A percentile compares a stretch with the other conserved stretches of the same genome.
Conservation (phyloP, 1,140 invertebrate genomes). For the Hycleus phaleratus region DNA sequence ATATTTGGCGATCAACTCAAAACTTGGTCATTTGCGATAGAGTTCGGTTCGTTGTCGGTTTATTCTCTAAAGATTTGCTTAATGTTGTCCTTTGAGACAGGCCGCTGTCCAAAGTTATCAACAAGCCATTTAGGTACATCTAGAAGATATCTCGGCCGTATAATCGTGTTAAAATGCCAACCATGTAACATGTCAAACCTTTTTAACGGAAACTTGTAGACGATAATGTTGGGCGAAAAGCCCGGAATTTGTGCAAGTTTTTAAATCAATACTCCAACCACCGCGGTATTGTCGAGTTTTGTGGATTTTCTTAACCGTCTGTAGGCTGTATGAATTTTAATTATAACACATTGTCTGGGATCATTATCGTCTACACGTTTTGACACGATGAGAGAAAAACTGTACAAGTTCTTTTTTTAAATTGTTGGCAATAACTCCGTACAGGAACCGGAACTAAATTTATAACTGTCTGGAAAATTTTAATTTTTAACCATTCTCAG, state of each 20-base stretch:
- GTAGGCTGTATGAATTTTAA: slow-evolving; percentile 22
- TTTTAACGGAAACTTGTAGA: slow-evolving; percentile 17
- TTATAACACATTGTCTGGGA: slow-evolving; percentile 16
- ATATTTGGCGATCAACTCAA: too few relatives aligned
- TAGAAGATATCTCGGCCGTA: too few relatives aligned
- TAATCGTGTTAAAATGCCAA: too few relatives aligned
- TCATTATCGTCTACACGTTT: slow-evolving; percentile 11
- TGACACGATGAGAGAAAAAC: neutral
- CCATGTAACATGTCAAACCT: slow-evolving; percentile 20
- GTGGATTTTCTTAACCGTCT: slow-evolving; percentile 21
- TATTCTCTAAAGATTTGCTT: too few relatives aligned
- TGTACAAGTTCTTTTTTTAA: neutral
- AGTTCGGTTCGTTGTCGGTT: too few relatives aligned
- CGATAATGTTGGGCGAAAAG: slow-evolving; percentile 5
- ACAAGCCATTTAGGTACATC: too few relatives aligned
- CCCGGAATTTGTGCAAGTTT: slow-evolving; percentile 21
- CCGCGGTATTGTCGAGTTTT: slow-evolving; percentile 3
- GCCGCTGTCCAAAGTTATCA: too few relatives aligned
- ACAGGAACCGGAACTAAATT: neutral
- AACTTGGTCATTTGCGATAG: too few relatives aligned
- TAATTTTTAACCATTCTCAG: too few relatives aligned
- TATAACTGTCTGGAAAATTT: too few relatives aligned
- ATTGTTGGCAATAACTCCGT: slow-evolving; percentile 12
- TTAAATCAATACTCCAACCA: slow-evolving; percentile 17
- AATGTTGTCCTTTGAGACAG: too few relatives aligned